phyloP scores from a whole-genome alignment of 2,797 vertebrate species.

The Mus minutoides region DNA sequence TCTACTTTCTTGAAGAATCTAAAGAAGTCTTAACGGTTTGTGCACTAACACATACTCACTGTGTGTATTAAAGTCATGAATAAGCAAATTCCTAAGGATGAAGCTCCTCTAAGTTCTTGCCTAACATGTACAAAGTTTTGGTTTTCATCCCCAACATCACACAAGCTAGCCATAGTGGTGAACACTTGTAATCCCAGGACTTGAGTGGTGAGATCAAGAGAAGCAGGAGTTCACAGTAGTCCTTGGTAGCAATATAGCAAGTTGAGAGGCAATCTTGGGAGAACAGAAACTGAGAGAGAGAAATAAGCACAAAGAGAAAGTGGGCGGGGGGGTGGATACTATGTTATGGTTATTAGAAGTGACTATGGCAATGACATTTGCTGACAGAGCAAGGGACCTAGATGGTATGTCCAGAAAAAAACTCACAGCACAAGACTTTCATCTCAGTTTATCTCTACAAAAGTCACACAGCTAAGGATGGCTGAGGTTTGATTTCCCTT shows the following conservation, averaged over 20 bases:
- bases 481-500: neutral
- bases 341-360: neutral
- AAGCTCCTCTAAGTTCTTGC: neutral
- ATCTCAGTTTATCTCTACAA: neutral
- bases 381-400: neutral
- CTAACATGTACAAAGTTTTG: too few relatives aligned
- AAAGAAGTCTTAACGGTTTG: neutral
- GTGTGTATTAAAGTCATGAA: neutral
- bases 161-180: neutral
- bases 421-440: neutral
- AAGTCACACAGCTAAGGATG: neutral
- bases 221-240: neutral
- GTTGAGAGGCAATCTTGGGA: neutral
- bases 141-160: neutral
- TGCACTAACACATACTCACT: neutral
- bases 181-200: neutral
- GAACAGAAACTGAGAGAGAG: neutral
- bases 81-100: neutral
- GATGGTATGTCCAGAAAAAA: neutral
- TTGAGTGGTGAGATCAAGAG: neutral
- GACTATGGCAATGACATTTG: neutral
- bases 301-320: neutral
- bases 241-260: neutral
- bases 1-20: neutral
- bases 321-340: accelerated